Evolutionary conservation across 2,888 invertebrate species (phyloP), one percentile per base, ranked within the genome.

Genomic region (Ligdia adustata): DNA sequence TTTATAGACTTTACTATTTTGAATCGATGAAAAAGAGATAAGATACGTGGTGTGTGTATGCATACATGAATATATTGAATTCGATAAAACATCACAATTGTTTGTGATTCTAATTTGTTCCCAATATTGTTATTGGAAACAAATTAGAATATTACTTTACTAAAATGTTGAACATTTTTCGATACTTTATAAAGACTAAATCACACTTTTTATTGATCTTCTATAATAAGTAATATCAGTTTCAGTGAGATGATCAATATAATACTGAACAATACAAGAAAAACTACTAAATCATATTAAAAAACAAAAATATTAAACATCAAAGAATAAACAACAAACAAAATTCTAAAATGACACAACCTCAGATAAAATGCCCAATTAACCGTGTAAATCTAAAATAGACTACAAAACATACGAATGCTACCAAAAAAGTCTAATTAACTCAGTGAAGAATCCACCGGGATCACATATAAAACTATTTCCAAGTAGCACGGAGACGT

Each of bases 391-490:
- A 18, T 13, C 6, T 6, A 35, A 15, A 35, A 24, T 6, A 24
- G 27, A 27, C 9, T 5, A 27, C 14, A 28, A 28, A 39, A 28
- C 15, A 32, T 9, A 16, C 3, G 29, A 15, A 26, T 18, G 4
- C 35, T 9, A 39, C 32, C 24, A 6, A 42, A 48, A 41, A 38
- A 33, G 22, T 3, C 41, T 32, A 50, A 50, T 47, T 52, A 52
- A 31, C 9, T 9, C 18, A 27, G 22, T 33, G 32, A 49, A 56
- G 64, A 71, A 70, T 67, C 57, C 60, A 44, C 49, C 49, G 52
- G 57, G 55, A 9, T 31, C 65, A 68, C 68, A 71, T 68, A 71
- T 69, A 70, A 72, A 73, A 71, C 66, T 71, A 75, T 72, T 73
- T 73, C 62, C 55, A 33, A 27, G 33, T 16, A 57, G 59, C 75